Base-by-base conservation (phyloP, 2,888 invertebrate genomes). In the Neocrepidodera transversa region DNA sequence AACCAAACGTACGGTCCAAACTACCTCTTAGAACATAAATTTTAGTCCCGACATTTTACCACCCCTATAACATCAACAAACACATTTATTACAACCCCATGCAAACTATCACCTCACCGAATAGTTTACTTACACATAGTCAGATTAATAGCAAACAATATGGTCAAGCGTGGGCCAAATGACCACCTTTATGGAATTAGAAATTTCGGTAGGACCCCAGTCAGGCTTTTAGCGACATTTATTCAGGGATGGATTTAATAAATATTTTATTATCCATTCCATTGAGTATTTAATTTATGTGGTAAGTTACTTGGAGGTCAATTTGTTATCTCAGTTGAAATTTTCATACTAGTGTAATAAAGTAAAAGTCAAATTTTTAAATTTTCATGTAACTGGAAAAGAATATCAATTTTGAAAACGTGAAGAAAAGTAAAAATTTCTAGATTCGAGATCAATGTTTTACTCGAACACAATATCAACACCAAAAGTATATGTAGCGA, bases 151-250 rank as follows among this genome's bases (percentile, higher is more conserved):
- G 63, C 66, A 63, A 65, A 64, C 68, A 70, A 70, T 68, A 70
- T 67, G 68, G 68, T 67, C 67, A 59, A 68, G 57, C 58, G 63
- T 62, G 71, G 64, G 67, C 68, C 61, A 64, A 68, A 68, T 67
- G 66, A 68, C 69, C 70, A 71, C 71, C 70, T 69, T 68, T 66
- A 70, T 71, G 67, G 68, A 64, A 71, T 71, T 69, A 70, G 68
- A 50, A 60, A 63, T 61, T 65, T 58, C 51, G 65, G 58, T 64
- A 63, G 62, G 30, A 66, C 63, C 62, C 32, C 32, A 32, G 11
- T 11, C 11, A 11, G 66, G 61, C 61, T 59, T 62, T 66, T 65
- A 71, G 70, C 69, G 66, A 61, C 62, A 45, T 63, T 53, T 36
- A 7, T 13, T 48, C 58, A 53, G 53, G 35, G 28, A 4, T 20